These are phyloP conservation scores for Phenganax stokvisi DNA, from an alignment of 92 coral and sea anemone genomes.

Conservation along the genomic window DNA sequence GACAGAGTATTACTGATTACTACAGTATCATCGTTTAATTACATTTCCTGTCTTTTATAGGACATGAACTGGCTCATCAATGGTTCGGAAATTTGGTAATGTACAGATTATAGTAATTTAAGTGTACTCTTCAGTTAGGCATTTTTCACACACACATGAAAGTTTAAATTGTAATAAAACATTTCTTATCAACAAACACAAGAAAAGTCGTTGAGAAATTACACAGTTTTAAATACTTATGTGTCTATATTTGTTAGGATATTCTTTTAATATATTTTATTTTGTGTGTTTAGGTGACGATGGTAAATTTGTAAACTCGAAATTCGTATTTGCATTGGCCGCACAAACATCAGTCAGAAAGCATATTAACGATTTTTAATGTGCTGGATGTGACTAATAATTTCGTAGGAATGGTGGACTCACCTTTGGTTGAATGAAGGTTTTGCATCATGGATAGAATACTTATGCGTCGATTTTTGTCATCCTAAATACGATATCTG, in stretches of 20 bases:
- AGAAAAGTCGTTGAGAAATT: no score
- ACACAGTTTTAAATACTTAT: not conserved
- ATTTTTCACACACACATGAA: not conserved
- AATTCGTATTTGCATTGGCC: not conserved
- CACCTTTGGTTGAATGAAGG: slow-evolving; percentile 96
- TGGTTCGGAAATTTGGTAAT: slow-evolving; percentile 99
- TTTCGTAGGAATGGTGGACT: slow-evolving; percentile 89
- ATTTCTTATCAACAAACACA: no score
- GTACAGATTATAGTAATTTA: not conserved
- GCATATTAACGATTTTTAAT: no score
- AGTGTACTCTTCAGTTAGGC: not conserved
- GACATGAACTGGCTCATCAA: slow-evolving; percentile 97
- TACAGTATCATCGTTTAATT: not conserved
- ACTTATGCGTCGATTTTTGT: slow-evolving; percentile 84
- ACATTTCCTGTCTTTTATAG: slow-evolving; percentile 35
- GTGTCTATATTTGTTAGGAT: not conserved
- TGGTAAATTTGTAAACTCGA: slow-evolving; percentile 54
- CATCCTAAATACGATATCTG: slow-evolving; percentile 93
- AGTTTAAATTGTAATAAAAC: not conserved
- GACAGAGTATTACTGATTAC: not conserved
- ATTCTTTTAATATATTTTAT: not conserved
- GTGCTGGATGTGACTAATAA: not conserved
- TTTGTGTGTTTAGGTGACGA: slow-evolving; percentile 62
- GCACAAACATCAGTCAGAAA: no score
- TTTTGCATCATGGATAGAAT: slow-evolving; percentile 96